phyloP scores from a whole-genome alignment of 1,140 invertebrate species.

The Calosoma granatense region DNA sequence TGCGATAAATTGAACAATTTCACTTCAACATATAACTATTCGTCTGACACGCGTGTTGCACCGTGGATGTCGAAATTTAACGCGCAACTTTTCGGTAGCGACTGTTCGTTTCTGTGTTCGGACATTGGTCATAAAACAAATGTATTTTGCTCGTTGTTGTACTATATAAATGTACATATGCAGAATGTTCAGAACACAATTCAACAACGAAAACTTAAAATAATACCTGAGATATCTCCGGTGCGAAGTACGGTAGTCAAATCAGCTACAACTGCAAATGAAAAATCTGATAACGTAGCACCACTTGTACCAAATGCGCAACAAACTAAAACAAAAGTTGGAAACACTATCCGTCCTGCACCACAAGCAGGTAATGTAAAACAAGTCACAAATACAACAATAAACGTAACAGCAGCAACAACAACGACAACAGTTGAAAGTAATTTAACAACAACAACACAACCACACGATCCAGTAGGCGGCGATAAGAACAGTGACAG shows the following conservation, averaged over 20 bases:
- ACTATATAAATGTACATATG: neutral
- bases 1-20: neutral
- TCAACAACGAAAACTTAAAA: neutral
- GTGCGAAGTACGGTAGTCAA: no score
- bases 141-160: conserved; percentile 1
- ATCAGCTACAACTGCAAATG: neutral
- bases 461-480: no score
- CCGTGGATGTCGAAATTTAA: neutral
- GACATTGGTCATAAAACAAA: neutral
- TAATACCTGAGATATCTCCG: neutral
- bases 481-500: no score
- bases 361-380: no score
- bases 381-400: no score
- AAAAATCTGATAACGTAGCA: neutral
- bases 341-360: no score
- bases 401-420: no score
- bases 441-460: no score
- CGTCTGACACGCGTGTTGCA: neutral
- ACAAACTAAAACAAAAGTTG: no score
- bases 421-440: no score
- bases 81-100: neutral
- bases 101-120: neutral
- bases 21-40: neutral
- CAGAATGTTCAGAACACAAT: neutral
- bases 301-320: no score